A percentile compares a stretch with the other conserved stretches of the same genome.
Conservation (phyloP, 2,888 invertebrate genomes). For the Maniola hyperantus region DNA sequence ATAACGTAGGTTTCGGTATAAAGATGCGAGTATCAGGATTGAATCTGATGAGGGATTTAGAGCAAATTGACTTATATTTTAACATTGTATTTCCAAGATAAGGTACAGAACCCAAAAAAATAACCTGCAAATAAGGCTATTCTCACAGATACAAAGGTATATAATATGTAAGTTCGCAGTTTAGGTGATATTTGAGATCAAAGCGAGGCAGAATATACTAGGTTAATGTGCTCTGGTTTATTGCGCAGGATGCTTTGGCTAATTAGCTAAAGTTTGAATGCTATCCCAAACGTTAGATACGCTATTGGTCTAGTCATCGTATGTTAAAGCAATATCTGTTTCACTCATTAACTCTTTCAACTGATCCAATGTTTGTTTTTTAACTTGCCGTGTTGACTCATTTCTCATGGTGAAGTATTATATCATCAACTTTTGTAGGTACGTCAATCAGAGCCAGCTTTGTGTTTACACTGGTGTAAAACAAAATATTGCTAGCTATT, state of each 20-base stretch:
- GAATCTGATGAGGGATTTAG: not conserved
- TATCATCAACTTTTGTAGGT: conserved; percentile 26
- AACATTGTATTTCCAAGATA: too few species aligned
- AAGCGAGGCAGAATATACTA: not conserved
- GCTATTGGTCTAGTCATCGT: conserved; percentile 42
- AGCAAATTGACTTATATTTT: not conserved
- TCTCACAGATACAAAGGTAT: too few species aligned
- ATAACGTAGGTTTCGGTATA: not conserved
- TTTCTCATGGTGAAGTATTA: conserved; percentile 20
- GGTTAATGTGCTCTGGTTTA: not conserved
- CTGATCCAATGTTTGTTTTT: conserved; percentile 49
- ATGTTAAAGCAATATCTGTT: conserved; percentile 72
- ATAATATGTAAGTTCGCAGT: too few species aligned
- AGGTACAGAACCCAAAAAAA: too few species aligned
- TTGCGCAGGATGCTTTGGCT: conserved; percentile 23
- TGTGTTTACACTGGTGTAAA: conserved; percentile 25
- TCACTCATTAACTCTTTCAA: conserved; percentile 62
- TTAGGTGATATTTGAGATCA: too few species aligned
- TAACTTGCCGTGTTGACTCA: conserved; percentile 22
- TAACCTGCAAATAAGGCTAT: too few species aligned
- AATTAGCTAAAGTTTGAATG: not conserved
- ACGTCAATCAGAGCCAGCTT: conserved; percentile 27
- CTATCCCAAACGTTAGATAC: conserved; percentile 11
- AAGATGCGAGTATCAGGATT: not conserved
- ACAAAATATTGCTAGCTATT: conserved; percentile 38